Percentiles rank a stretch among this genome's conserved stretches.
phyloP scores from a whole-genome alignment of 2,797 vertebrate species.

The Neosilurus mollespiculum region DNA sequence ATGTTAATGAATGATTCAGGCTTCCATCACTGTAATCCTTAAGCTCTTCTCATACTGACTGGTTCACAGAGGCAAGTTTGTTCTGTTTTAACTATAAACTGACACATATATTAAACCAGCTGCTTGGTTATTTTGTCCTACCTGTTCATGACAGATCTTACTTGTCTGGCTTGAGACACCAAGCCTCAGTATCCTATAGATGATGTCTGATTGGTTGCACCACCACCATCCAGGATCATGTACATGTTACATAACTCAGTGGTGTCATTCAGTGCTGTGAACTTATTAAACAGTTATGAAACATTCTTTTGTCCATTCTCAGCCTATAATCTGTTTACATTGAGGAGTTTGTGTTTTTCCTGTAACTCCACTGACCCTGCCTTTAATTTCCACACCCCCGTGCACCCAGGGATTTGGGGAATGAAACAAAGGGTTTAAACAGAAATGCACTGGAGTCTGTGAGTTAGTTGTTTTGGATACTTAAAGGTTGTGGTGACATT shows the following conservation, averaged over 20 bases:
- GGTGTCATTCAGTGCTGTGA: not conserved
- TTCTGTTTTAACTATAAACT: not conserved
- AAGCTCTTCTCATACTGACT: too few relatives aligned
- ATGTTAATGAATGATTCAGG: not conserved
- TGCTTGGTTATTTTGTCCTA: conserved; percentile 1
- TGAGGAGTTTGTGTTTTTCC: not conserved
- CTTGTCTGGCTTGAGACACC: conserved; percentile 19
- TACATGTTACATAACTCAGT: not conserved
- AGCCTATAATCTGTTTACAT: not conserved
- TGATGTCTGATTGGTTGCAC: conserved; percentile 11
- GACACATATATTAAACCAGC: conserved; percentile 6
- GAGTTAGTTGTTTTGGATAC: not conserved
- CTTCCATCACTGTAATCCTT: not conserved
- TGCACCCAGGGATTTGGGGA: not conserved
- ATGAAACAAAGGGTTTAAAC: not conserved
- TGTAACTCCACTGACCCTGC: not conserved
- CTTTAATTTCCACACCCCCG: not conserved
- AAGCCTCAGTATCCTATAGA: conserved; percentile 1
- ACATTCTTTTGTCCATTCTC: not conserved
- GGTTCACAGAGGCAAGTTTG: not conserved
- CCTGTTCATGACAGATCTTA: not conserved
- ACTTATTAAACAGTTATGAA: conserved; percentile 9
- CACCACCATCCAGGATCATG: not conserved
- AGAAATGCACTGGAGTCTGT: not conserved
- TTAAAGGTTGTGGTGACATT: not conserved